Evolutionary conservation across 2,113 vertebrate genomes (phyloP).

Genomic region (Solea solea): DNA sequence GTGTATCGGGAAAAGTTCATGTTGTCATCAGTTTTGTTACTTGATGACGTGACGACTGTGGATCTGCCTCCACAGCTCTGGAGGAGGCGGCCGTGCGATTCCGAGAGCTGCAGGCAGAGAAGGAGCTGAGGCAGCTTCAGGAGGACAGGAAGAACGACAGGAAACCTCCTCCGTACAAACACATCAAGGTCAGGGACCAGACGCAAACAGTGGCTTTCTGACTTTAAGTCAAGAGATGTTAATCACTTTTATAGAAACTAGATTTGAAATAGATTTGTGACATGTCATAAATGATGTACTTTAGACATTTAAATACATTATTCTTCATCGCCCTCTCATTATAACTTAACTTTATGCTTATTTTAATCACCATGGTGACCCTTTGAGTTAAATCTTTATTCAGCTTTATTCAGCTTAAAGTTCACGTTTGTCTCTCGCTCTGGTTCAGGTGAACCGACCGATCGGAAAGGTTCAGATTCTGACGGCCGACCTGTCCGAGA

Average conservation of each 20-base stretch:
- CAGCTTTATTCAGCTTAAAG: background rate
- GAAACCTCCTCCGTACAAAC: conserved; percentile 97
- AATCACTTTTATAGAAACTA: background rate
- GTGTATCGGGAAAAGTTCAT: background rate
- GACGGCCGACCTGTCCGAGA: conserved; percentile 94
- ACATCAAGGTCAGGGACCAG: conserved; percentile 83
- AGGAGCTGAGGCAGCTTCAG: conserved; percentile 94
- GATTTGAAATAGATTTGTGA: background rate
- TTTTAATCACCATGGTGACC: too few species aligned
- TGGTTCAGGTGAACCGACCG: conserved; percentile 89
- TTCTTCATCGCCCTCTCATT: too few species aligned
- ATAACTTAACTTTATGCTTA: too few species aligned
- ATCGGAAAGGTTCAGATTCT: conserved; percentile 98
- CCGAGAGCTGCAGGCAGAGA: conserved; percentile 94
- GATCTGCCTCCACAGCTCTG: conserved; percentile 81
- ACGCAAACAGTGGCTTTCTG: too few species aligned
- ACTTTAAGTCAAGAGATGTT: too few species aligned
- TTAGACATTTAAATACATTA: too few species aligned
- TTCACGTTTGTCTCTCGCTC: background rate
- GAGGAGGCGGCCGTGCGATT: conserved; percentile 95
- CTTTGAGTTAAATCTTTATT: background rate
- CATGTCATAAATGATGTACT: background rate
- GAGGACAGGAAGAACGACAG: conserved; percentile 96
- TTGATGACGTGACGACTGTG: background rate
- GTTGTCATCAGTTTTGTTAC: rapidly evolving